phyloP scores from a whole-genome alignment of 2,113 vertebrate species.

The Phoenicopterus ruber region DNA sequence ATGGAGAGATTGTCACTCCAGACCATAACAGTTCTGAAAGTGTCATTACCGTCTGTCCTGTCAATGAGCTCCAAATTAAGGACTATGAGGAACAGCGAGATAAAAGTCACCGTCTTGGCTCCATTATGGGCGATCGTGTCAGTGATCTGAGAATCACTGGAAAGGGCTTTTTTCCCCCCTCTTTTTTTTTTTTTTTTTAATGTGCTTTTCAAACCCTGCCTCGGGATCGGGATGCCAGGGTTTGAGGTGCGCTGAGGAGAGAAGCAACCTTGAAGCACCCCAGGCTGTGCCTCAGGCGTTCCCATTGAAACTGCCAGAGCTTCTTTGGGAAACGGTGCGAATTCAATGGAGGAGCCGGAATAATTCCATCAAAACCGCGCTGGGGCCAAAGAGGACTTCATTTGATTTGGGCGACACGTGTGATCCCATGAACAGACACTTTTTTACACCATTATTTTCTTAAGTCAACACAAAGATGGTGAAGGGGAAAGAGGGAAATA shows the following conservation, averaged over 20 bases:
- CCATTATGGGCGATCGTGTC: slow-evolving; percentile 64
- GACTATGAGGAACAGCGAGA: slow-evolving; percentile 58
- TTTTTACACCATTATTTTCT: slow-evolving; percentile 34
- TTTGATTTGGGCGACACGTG: slow-evolving; percentile 36
- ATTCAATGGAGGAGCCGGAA: slow-evolving; percentile 29
- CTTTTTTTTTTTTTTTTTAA: background rate
- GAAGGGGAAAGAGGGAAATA: slow-evolving; percentile 14
- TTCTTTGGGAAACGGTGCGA: slow-evolving; percentile 32
- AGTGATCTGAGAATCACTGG: slow-evolving; percentile 58
- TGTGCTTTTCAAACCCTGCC: slow-evolving; percentile 41
- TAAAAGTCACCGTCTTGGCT: slow-evolving; percentile 68
- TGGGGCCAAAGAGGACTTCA: background rate
- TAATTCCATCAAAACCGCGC: slow-evolving; percentile 50
- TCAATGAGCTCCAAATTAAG: slow-evolving; percentile 74
- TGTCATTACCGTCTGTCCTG: slow-evolving; percentile 72
- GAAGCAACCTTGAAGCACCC: slow-evolving; percentile 35
- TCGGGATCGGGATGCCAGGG: background rate
- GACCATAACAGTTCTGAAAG: slow-evolving; percentile 72
- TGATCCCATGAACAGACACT: slow-evolving; percentile 21
- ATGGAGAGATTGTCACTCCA: slow-evolving; percentile 67
- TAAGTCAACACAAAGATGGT: slow-evolving; percentile 44
- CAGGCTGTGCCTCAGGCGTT: slow-evolving; percentile 27
- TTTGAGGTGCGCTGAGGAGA: slow-evolving; percentile 17
- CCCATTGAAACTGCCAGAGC: slow-evolving; percentile 23
- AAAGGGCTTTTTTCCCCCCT: background rate